Percentiles rank a stretch among this genome's conserved stretches.
Conservation (phyloP, 2,797 vertebrate genomes). For the Urosaurus nigricauda region DNA sequence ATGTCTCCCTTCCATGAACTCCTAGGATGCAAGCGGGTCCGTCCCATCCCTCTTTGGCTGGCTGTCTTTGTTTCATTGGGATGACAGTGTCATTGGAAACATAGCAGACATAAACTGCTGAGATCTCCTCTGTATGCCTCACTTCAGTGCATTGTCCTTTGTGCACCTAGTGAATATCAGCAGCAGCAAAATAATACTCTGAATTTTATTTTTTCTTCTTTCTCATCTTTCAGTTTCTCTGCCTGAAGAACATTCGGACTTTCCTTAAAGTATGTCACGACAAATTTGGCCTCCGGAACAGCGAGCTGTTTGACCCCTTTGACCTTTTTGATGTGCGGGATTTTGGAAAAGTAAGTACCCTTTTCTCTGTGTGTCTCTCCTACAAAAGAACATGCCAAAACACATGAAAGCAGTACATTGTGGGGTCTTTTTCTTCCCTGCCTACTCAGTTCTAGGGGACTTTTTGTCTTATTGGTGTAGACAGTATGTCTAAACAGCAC, state of each 20-base stretch:
- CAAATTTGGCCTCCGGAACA: constrained; percentile 93
- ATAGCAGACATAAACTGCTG: no score
- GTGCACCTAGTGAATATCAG: constrained; percentile 11
- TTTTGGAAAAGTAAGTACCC: constrained; percentile 92
- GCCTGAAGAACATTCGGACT: constrained; percentile 97
- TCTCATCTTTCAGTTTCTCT: constrained; percentile 87
- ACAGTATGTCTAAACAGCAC: background rate
- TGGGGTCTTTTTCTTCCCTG: background rate
- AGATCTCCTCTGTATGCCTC: background rate
- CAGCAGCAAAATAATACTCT: background rate
- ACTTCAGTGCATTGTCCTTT: background rate
- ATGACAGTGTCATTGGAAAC: no score
- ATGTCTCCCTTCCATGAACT: background rate
- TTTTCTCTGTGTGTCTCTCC: background rate
- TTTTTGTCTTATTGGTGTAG: background rate
- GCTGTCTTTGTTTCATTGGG: no score
- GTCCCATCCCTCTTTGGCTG: background rate
- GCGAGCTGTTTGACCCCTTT: constrained; percentile 96
- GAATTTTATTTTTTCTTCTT: background rate
- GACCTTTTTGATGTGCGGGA: constrained; percentile 98
- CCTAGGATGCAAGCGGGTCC: background rate
- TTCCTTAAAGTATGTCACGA: constrained; percentile 98
- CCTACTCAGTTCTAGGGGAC: background rate
- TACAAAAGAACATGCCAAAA: no score
- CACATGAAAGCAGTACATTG: background rate